These are phyloP conservation scores for Ferdinandea cuprea DNA, from an alignment of 2,888 invertebrate genomes.

Conservation along the genomic window DNA sequence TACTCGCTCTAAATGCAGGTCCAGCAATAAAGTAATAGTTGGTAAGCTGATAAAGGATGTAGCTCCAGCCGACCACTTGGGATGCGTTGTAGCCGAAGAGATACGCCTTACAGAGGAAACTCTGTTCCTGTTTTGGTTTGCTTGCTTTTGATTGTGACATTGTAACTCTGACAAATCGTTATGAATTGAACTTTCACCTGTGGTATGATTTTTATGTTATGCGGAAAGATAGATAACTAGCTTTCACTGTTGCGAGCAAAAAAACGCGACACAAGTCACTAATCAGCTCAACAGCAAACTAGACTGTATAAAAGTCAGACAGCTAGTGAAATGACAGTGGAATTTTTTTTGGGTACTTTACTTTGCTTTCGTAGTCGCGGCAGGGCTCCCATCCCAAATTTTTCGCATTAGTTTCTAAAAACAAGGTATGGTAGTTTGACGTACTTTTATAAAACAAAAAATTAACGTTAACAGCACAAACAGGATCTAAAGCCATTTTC, in stretches of 20 bases:
- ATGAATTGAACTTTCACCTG: slow-evolving; percentile 67
- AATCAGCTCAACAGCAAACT: neutral
- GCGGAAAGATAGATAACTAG: neutral
- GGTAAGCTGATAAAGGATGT: slow-evolving; percentile 87
- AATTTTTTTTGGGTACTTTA: too few species aligned
- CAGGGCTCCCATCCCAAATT: too few species aligned
- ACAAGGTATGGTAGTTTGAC: too few species aligned
- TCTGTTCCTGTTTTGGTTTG: slow-evolving; percentile 83
- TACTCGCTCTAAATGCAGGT: slow-evolving; percentile 80
- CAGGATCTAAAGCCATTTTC: too few species aligned
- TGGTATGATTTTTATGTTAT: slow-evolving; percentile 45
- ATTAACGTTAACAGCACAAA: too few species aligned
- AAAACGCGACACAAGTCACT: neutral
- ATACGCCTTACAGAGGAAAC: slow-evolving; percentile 86
- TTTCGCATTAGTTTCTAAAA: too few species aligned
- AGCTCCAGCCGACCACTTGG: slow-evolving; percentile 91
- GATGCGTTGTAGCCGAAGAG: slow-evolving; percentile 88
- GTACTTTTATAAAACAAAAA: too few species aligned
- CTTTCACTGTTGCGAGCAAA: slow-evolving; percentile 12
- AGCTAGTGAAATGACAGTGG: too few species aligned
- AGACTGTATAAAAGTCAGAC: too few species aligned
- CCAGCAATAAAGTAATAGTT: slow-evolving; percentile 85
- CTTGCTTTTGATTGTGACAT: slow-evolving; percentile 74
- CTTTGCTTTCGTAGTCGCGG: too few species aligned
- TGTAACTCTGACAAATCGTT: neutral